Conservation (phyloP, 35 echinoderm and acorn worm species). For the Amphiura filiformis region DNA sequence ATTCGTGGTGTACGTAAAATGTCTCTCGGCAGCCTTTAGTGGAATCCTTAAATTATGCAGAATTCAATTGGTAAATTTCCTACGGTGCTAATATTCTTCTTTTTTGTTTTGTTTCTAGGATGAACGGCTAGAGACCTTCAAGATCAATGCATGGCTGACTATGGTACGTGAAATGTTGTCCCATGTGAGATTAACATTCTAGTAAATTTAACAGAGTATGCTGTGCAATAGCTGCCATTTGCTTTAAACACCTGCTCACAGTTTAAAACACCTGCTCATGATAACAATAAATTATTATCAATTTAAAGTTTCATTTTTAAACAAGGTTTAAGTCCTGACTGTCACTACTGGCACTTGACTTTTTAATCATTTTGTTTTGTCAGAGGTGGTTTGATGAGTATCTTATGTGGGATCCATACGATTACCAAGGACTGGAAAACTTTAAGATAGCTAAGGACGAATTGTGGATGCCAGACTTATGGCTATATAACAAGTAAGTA, state of each 20-base stretch:
- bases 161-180: conserved; percentile 93
- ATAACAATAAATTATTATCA: too few relatives aligned
- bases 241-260: not conserved
- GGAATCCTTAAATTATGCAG: too few relatives aligned
- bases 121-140: conserved; percentile 86
- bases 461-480: conserved; percentile 97
- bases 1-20: too few relatives aligned
- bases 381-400: conserved; percentile 91
- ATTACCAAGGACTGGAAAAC: conserved; percentile 72
- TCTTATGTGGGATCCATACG: conserved; percentile 72
- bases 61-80: too few relatives aligned
- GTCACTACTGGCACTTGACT: conserved; percentile 39
- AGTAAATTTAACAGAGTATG: not conserved
- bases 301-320: too few relatives aligned
- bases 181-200: not conserved
- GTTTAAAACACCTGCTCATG: not conserved
- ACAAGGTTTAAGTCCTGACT: too few relatives aligned
- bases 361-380: conserved; percentile 6
- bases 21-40: too few relatives aligned
- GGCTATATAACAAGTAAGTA: conserved; percentile 99
- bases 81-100: too few relatives aligned
- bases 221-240: not conserved
- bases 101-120: conserved; percentile 54
- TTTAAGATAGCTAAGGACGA: conserved; percentile 68
- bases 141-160: conserved; percentile 95